phyloP scores from a whole-genome alignment of 2,888 invertebrate genomes.

The Fragum whitleyi region DNA sequence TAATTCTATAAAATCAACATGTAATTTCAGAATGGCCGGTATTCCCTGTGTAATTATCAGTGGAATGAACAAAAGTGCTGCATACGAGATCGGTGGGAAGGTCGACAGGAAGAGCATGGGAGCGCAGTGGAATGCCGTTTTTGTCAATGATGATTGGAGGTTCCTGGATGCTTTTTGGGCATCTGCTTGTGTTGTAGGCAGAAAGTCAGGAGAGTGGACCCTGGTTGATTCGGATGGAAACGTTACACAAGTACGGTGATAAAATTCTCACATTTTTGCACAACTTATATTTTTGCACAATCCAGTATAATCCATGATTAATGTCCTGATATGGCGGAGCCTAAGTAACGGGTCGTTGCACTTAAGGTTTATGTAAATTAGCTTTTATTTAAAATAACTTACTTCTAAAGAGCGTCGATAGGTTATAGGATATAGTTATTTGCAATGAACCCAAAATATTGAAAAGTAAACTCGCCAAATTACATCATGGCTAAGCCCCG shows the following conservation, averaged over 20 bases:
- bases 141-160: constrained; percentile 81
- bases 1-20: too few species aligned
- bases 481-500: too few species aligned
- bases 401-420: too few species aligned
- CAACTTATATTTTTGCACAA: neutral
- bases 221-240: constrained; percentile 79
- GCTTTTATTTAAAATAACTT: too few species aligned
- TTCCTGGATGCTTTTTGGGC: constrained; percentile 84
- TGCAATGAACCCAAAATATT: too few species aligned
- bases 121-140: constrained; percentile 84
- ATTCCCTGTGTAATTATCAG: constrained; percentile 81
- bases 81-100: constrained; percentile 81
- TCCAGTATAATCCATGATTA: too few species aligned
- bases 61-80: constrained; percentile 84
- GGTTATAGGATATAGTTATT: too few species aligned
- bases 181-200: constrained; percentile 80
- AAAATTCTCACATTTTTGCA: neutral
- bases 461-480: too few species aligned
- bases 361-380: too few species aligned
- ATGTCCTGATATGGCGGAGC: too few species aligned
- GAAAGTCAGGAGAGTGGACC: constrained; percentile 80
- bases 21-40: constrained; percentile 77
- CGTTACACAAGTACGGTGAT: constrained; percentile 55
- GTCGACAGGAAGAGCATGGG: constrained; percentile 79
- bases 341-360: too few species aligned